Base-by-base conservation (phyloP, 30 jellyfish, hydroid and myxozoan species). In the Chrysaora quinquecirrha region DNA sequence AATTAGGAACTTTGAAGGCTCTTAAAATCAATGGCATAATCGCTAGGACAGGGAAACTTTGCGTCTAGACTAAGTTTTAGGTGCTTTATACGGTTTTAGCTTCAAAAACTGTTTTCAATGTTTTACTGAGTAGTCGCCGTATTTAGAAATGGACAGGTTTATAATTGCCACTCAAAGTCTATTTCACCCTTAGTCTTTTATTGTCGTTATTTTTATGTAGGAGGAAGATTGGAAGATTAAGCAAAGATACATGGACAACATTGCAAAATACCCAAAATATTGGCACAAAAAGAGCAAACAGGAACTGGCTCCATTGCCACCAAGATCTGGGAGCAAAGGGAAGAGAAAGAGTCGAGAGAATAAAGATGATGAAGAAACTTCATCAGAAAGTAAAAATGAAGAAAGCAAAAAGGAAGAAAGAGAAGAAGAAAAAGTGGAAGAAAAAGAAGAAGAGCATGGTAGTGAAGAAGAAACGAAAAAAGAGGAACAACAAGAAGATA, bases 171-270 rank as follows among this genome's bases (percentile, higher is more conserved):
- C n/a, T n/a, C n/a, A n/a, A n/a, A n/a, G n/a, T n/a, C n/a, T n/a
- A n/a, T n/a, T n/a, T n/a, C n/a, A n/a, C n/a, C n/a, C n/a, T n/a
- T n/a, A n/a, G n/a, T n/a, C n/a, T n/a, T n/a, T n/a, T n/a, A n/a
- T n/a, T n/a, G n/a, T 23, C 10, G 33, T 11, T 71, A 21, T 22
- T 27, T 38, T 38, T 38, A 6, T 38, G 6, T 52, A 94, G 99
- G 99, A 86, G 71, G 97, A 82, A 0, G 97, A 94, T 64, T 87
- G 96, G 92, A 62, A 43, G 12, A 77, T 71, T 34, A 87, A 83
- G 43, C 95, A 87, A 60, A 84, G 82, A 74, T 94, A 87, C 70
- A 73, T 94, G 97, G 99, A 94, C 62, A 94, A 94, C 75, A 94
- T 94, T 29, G 73, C 99, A 22, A 94, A 87, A 43, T 94, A 94